Base-by-base conservation (phyloP, 2,113 vertebrate species). In the Danionella cerebrum region DNA sequence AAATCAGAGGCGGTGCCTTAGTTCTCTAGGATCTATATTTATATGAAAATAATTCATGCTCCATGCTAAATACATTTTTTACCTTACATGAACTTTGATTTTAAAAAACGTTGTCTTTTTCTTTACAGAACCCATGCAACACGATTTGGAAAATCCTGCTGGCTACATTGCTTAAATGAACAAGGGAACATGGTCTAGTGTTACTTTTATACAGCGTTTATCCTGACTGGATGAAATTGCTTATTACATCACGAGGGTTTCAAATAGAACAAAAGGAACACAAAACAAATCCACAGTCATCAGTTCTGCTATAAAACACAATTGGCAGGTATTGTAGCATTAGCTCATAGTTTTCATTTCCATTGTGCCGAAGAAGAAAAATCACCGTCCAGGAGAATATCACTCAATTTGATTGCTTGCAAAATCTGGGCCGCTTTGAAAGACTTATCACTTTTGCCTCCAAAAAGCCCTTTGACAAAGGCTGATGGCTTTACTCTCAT, bases 1-100 rank as follows among this genome's bases (percentile, higher is more conserved):
- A 90, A 91, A 90, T 91, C 88, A 91, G 91, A 93, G 91, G 91
- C 90, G 89, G 87, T 84, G 89, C 89, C 91, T 88, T 89, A 88
- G 86, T 91, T 45, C 69, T 72, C 63, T 72, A 81, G 83, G 75
- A 88, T 92, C 89, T 93, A 86, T 92, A 93, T 91, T 92, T 92
- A 92, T 94, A 94, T 91, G 92, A 94, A 94, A 94, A 94, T 93
- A 94, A 93, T 91, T 90, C 91, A 93, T 93, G 92, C 92, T 92
- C 90, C 92, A 94, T 94, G 92, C 92, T 94, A 93, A 93, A 94
- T 93, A 93, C 91, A 92, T 89, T 91, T 91, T 93, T 93, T 93
- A 92, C 91, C 91, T 92, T 92, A 93, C 91, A 91, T 91, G 90
- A 92, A 91, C 85, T 92, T 85, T 57, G 53, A 64, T 60, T 47